These are phyloP conservation scores for Tenthredo livida DNA, from an alignment of 2,888 invertebrate genomes.

Conservation along the genomic window DNA sequence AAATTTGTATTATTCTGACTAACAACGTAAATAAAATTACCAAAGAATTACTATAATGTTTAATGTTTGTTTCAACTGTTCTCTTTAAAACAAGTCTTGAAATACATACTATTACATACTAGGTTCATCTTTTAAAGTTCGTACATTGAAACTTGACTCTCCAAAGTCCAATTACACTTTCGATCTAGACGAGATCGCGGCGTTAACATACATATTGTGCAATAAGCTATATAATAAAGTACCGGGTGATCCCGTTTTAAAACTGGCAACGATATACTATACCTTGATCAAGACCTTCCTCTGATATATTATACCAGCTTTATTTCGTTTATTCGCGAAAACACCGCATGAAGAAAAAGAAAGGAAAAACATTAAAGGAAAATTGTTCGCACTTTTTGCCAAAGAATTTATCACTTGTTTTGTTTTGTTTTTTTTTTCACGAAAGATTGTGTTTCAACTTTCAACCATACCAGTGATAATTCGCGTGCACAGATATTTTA, in stretches of 20 bases:
- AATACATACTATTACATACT: not conserved
- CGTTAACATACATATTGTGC: conserved; percentile 13
- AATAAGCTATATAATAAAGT: not conserved
- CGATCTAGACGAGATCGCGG: conserved; percentile 25
- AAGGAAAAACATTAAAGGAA: not conserved
- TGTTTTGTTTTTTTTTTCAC: not conserved
- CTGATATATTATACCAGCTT: not conserved
- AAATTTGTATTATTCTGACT: not conserved
- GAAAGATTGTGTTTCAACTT: not conserved
- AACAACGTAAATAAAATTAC: not conserved
- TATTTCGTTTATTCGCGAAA: not conserved
- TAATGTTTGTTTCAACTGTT: not conserved
- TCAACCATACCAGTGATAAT: not conserved
- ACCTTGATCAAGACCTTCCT: not conserved
- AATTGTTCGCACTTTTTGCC: not conserved
- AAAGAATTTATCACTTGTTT: not conserved
- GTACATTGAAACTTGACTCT: not conserved
- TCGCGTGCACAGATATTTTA: not conserved
- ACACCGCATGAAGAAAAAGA: not conserved
- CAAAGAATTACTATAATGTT: not conserved
- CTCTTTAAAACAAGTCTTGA: not conserved
- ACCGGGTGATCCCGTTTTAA: not conserved
- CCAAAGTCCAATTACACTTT: conserved; percentile 35
- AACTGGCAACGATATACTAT: not conserved
- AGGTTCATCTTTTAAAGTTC: not conserved